phyloP scores from a whole-genome alignment of 2,888 invertebrate species.

The Phyto melanocephala region DNA sequence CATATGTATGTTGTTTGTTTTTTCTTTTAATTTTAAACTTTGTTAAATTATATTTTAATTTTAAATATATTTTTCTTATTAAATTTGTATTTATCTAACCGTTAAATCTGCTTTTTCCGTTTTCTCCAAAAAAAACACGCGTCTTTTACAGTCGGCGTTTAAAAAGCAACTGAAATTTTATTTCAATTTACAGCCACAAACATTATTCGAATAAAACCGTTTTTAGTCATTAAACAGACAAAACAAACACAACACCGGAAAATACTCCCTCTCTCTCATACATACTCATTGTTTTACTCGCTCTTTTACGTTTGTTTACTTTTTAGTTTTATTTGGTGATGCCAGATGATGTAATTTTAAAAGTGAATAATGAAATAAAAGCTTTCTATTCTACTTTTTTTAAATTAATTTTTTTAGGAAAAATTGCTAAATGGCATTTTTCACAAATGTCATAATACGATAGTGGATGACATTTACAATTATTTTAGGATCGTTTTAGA shows the following conservation, averaged over 20 bases:
- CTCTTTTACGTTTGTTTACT: not conserved
- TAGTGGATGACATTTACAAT: no score
- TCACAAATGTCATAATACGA: no score
- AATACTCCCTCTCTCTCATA: not conserved
- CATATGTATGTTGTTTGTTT: not conserved
- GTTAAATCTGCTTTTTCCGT: conserved; percentile 1
- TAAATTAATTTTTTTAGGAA: no score
- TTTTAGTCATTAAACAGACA: not conserved
- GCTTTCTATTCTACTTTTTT: no score
- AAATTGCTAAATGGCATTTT: no score
- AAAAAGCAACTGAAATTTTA: conserved; percentile 63
- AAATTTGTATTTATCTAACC: not conserved
- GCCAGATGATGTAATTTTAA: not conserved
- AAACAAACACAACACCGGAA: not conserved
- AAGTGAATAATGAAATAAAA: no score
- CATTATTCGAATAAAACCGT: conserved; percentile 27
- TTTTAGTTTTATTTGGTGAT: not conserved
- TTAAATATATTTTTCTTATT: not conserved
- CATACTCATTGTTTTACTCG: not conserved
- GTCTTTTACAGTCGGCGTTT: conserved; percentile 53
- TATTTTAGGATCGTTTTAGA: no score
- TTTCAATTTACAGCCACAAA: conserved; percentile 9
- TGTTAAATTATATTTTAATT: not conserved
- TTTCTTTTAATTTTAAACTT: not conserved
- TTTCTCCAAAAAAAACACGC: not conserved